Conservation (phyloP, 2,113 vertebrate genomes). For the Nicator chloris region DNA sequence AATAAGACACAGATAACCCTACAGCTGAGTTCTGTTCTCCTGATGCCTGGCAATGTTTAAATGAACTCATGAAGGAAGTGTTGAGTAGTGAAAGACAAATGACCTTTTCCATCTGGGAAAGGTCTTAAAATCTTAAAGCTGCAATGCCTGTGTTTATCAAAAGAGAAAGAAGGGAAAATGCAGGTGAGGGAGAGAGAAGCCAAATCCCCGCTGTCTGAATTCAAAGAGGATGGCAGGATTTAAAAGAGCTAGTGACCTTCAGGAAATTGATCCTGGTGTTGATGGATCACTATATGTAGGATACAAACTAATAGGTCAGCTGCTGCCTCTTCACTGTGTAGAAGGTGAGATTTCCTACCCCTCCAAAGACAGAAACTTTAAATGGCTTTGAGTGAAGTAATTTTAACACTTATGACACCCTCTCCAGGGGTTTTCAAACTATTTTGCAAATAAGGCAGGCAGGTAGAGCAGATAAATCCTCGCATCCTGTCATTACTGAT, state of each 20-base stretch:
- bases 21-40: constrained; percentile 64
- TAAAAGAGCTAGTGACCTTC: constrained; percentile 19
- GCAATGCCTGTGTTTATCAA: constrained; percentile 17
- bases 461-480: background rate
- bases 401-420: background rate
- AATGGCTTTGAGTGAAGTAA: background rate
- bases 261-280: constrained; percentile 13
- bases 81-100: constrained; percentile 71
- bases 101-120: constrained; percentile 71
- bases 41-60: constrained; percentile 68
- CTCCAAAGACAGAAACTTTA: background rate
- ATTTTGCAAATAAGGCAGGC: background rate
- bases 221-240: background rate
- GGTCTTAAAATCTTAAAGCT: constrained; percentile 64
- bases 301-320: background rate
- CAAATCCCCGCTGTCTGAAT: background rate
- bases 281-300: constrained; percentile 30
- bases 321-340: background rate
- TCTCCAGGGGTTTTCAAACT: background rate
- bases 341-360: background rate
- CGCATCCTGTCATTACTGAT: constrained; percentile 17
- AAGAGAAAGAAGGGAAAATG: constrained; percentile 7
- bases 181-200: constrained; percentile 39
- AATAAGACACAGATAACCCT: constrained; percentile 60
- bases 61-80: constrained; percentile 70